Evolutionary conservation across 2,113 vertebrate genomes (phyloP).

Genomic region (Irena cyanogastra): DNA sequence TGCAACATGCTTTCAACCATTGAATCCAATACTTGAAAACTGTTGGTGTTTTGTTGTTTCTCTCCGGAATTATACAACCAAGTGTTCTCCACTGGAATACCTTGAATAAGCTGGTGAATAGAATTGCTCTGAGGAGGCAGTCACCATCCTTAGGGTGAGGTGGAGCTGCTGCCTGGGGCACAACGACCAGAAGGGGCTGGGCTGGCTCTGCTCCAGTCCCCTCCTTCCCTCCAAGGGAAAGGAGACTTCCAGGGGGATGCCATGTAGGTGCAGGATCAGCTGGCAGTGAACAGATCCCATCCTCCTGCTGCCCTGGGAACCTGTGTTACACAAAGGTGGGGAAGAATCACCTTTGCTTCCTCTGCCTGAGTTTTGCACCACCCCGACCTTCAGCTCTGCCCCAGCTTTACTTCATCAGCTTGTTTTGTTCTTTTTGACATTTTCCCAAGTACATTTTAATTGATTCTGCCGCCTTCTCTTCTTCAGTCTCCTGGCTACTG

Average conservation of each 20-base stretch:
- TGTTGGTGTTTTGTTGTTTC: not conserved
- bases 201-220: not conserved
- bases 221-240: not conserved
- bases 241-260: not conserved
- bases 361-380: rapidly evolving
- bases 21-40: not conserved
- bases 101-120: not conserved
- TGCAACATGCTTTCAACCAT: rapidly evolving
- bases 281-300: not conserved
- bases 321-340: rapidly evolving
- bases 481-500: not conserved
- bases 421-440: not conserved
- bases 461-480: not conserved
- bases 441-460: not conserved
- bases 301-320: not conserved
- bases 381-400: not conserved
- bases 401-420: not conserved
- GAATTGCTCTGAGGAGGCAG: not conserved
- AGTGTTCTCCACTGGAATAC: not conserved
- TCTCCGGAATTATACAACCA: not conserved
- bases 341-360: not conserved
- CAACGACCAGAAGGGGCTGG: rapidly evolving
- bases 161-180: not conserved
- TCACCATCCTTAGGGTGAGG: not conserved
- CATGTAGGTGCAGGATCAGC: not conserved